Evolutionary conservation across 2,797 vertebrate species (phyloP), one percentile per base, ranked within the genome.

Genomic region (Monodelphis domestica): DNA sequence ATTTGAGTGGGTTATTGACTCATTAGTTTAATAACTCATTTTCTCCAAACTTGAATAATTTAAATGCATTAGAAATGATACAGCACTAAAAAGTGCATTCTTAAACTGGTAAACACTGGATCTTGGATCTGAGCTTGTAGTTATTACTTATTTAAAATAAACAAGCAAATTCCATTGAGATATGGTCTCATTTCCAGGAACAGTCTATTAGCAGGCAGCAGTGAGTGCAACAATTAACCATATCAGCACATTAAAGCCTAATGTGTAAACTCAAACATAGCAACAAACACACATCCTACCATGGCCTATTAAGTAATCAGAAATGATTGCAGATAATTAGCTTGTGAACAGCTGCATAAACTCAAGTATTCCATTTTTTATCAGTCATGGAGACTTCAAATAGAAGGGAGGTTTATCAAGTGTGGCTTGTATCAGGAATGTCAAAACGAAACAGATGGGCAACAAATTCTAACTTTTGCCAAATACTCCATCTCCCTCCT

Each of bases 101-200:
- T 96, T 94, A 95, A 87, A 94, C 90, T 56, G 94, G 89, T 95
- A 95, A 95, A 94, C 88, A 89, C 45, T 94, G 95, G 53, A 89
- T 90, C 88, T 94, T 93, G 70, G 91, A 94, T 94, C 91, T 51
- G 91, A 97, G 89, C 91, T 94, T 92, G 78, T 96, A 94, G 94
- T 88, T 96, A 95, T 95, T 95, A 96, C 93, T 97, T 95, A 97
- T 97, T 96, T 97, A 97, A 97, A 95, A 96, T 96, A 97, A 94
- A 96, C 92, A 97, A 92, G 89, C 45, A 55, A 95, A 96, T 94
- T 96, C 95, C 84, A 1, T 54, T 96, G 93, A 96, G 94, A 95
- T 94, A 97, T 55, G 93, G 94, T 96, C 93, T 97, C 94, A 93
- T 97, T 98, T 97, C 94, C 97, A 96, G 96, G 97, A 97, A 97